Percentiles rank a stretch among this genome's conserved stretches.
phyloP scores from a whole-genome alignment of 2,888 invertebrate genomes.

The Ceraclea dissimilis region DNA sequence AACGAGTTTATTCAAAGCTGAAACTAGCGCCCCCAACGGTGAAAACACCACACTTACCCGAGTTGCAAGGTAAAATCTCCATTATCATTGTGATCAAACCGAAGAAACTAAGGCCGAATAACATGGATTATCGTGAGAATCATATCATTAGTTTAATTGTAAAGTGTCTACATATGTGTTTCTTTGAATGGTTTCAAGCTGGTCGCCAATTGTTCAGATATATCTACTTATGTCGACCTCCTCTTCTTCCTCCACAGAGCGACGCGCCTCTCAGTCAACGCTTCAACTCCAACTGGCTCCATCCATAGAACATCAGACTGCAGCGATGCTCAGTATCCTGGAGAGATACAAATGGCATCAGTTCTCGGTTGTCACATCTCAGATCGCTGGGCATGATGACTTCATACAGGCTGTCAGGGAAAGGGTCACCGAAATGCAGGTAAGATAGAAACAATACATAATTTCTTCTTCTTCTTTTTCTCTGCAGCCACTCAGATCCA shows the following conservation, averaged over 20 bases:
- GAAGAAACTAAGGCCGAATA: too few species aligned
- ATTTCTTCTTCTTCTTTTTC: constrained; percentile 24
- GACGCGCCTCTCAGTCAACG: constrained; percentile 77
- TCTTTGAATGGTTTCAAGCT: not conserved
- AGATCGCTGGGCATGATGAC: constrained; percentile 91
- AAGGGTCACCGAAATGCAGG: constrained; percentile 76
- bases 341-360: constrained; percentile 95
- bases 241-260: constrained; percentile 34
- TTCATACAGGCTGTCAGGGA: constrained; percentile 91
- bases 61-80: too few species aligned
- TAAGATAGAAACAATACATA: too few species aligned
- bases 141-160: too few species aligned
- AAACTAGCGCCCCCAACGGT: too few species aligned
- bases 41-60: too few species aligned
- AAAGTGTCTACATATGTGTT: too few species aligned
- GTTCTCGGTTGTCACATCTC: constrained; percentile 88
- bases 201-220: not conserved
- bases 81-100: too few species aligned
- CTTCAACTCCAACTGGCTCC: constrained; percentile 92
- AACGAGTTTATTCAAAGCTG: too few species aligned
- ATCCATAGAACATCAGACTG: constrained; percentile 92
- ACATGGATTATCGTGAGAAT: too few species aligned
- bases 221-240: not conserved
- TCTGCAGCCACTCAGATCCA: too few species aligned
- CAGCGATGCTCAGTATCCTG: constrained; percentile 91